Evolutionary conservation across 2,888 invertebrate genomes (phyloP), one percentile per base, ranked within the genome.

Genomic region (Furcula furcula): DNA sequence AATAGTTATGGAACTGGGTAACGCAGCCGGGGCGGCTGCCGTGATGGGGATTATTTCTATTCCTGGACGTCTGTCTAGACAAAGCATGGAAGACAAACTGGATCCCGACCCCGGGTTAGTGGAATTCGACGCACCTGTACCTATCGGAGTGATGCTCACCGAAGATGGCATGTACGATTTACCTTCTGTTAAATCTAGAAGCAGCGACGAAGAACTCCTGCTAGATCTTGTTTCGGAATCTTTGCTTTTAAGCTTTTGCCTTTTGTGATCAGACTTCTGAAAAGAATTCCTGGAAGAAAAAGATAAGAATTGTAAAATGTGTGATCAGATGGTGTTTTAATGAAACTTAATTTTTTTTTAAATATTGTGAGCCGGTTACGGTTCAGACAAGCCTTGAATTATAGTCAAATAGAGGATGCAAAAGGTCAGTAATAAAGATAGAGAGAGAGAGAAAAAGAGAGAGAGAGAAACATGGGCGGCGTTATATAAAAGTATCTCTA

Each of bases 31-130:
- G 0, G 93, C 79, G 5, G 92, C 81, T 7, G 93, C 89, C 1
- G 92, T 88, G 40, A 95, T 91, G 0, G 97, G 96, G 57, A 97
- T 95, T 29, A 97, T 95, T 79, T 97, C 97, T 43, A 97, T 95
- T 1, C 94, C 94, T 0, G 94, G 93, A 15, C 94, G 84, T 36
- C 93, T 89, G 52, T 94, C 94, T 26, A 93, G 75, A 37, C 92
- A 91, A 19, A 93, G 68, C 71, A 93, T 91, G 7, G 92, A 91
- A 16, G 91, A 90, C 11, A 90, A 72, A 45, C 81, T 89, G n/a
- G 82, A 67, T 7, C 88, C 82, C 1, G 93, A 90, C 2, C 92
- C 92, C n/a, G 93, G 91, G 55, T 91, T 91, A 12, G 93, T 90
- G 26, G 92, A 90, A 3, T 91, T 91, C 4, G 92, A 88, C 18